Evolutionary conservation across 2,113 vertebrate species (phyloP).

Genomic region (Canis aureus): DNA sequence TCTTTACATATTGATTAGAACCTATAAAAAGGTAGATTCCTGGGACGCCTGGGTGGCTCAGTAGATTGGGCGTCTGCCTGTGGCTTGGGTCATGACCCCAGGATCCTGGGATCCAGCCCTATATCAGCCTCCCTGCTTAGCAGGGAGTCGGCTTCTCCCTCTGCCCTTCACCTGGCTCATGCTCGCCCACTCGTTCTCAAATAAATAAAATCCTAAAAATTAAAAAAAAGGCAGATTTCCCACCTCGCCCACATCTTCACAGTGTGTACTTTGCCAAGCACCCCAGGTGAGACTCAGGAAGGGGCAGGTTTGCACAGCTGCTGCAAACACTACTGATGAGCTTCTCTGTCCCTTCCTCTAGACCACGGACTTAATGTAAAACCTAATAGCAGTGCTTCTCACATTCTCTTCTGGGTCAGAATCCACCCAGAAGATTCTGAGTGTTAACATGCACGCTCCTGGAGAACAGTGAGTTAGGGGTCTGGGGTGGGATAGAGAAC

Average conservation of each 20-base stretch:
- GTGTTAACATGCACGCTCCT: not conserved
- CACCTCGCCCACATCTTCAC: not conserved
- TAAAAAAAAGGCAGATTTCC: not conserved
- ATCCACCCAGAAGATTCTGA: not conserved
- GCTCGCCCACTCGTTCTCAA: no score
- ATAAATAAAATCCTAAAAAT: no score
- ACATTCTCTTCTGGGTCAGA: not conserved
- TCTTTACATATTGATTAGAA: not conserved
- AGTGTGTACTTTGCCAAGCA: no score
- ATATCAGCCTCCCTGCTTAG: no score
- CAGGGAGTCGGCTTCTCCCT: no score
- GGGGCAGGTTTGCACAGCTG: not conserved
- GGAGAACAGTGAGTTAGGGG: not conserved
- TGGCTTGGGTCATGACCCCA: no score
- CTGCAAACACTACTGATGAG: not conserved
- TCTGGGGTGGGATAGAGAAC: not conserved
- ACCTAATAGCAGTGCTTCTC: accelerated
- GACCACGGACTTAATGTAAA: accelerated
- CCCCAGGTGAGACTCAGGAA: not conserved
- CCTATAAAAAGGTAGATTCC: not conserved
- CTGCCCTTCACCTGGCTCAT: no score
- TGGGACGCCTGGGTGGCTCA: no score
- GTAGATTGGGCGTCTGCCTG: no score
- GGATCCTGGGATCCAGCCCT: no score
- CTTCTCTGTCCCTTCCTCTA: not conserved